Conservation (phyloP, 37 sponge, comb jelly and placozoan species). For the Oscarella lobularis region DNA sequence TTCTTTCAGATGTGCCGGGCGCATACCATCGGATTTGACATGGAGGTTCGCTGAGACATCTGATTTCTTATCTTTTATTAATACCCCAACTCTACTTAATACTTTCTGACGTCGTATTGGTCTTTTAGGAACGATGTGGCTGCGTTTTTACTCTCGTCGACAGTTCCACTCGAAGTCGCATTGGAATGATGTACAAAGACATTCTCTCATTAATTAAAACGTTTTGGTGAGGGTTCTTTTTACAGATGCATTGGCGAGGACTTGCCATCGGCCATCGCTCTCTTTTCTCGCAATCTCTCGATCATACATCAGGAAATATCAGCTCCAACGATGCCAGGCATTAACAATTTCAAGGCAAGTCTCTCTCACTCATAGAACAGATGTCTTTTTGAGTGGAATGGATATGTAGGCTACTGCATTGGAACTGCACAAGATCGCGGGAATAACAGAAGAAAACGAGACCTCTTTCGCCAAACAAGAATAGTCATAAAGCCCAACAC, state of each 20-base stretch:
- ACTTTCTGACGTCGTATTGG: neutral
- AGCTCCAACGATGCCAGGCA: conserved; percentile 39
- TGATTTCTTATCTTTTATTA: neutral
- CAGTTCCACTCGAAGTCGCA: conserved; percentile 30
- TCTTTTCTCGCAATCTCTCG: conserved; percentile 21
- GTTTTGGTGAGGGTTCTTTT: too few relatives aligned
- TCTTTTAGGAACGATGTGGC: conserved; percentile 48
- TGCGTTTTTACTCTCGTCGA: conserved; percentile 72
- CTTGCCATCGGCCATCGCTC: conserved; percentile 34
- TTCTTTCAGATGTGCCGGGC: conserved; percentile 95
- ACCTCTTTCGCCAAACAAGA: neutral
- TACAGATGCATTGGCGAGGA: conserved; percentile 40
- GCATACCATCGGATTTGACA: conserved; percentile 76
- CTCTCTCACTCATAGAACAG: neutral
- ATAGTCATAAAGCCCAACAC: too few relatives aligned
- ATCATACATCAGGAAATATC: conserved; percentile 89
- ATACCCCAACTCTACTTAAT: neutral
- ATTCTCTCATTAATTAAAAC: too few relatives aligned
- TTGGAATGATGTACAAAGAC: conserved; percentile 88
- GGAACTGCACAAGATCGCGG: neutral
- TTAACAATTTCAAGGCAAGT: conserved; percentile 65
- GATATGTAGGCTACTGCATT: neutral
- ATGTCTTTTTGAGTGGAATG: neutral
- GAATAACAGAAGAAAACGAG: conserved; percentile 1
- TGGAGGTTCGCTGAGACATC: conserved; percentile 30